Base-by-base conservation (phyloP, 2,113 vertebrate genomes). In the Neolamprologus ventralis region DNA sequence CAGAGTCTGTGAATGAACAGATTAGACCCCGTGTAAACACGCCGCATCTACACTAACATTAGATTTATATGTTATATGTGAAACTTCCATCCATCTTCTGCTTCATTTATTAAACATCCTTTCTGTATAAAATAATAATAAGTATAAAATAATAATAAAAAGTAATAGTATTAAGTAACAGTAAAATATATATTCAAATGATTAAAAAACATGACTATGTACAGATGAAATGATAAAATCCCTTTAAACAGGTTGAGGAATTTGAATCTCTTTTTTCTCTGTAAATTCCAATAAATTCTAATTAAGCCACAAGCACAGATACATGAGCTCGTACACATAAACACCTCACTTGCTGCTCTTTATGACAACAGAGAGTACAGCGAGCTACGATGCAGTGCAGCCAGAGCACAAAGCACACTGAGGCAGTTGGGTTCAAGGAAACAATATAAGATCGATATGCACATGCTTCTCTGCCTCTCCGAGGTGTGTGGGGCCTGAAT, bases 391-490 rank as follows among this genome's bases (percentile, higher is more conserved):
- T 82, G 80, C 90, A 85, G 83, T 85, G 90, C 87, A 88, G 87
- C 11, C 45, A 80, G 57, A 87, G 68, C 82, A 87, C 90, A 87
- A 82, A 83, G 91, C 75, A 80, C 47, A 33, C 51, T 13, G 42
- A 94, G 86, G 92, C 94, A 68, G 91, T 45, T 28, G 80, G 88
- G 91, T 92, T 95, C 89, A 95, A 93, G 91, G 85, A 91, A 95
- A 94, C 91, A 90, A 93, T 94, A 92, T 83, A 8, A 91, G 95
- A 96, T 94, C 90, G 89, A 96, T 95, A 95, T 83, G 92, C 87
- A 92, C 42, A 88, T 90, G 81, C 87, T 90, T 80, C 71, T 91
- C 83, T 89, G 80, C 91, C 80, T 91, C 91, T 95, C 90, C 42
- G 86, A 95, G 94, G 91, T 92, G 92, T 91, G 91, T 79, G 53